Evolutionary conservation across 2,888 invertebrate species (phyloP).

Genomic region (Acanthosoma haemorrhoidale): DNA sequence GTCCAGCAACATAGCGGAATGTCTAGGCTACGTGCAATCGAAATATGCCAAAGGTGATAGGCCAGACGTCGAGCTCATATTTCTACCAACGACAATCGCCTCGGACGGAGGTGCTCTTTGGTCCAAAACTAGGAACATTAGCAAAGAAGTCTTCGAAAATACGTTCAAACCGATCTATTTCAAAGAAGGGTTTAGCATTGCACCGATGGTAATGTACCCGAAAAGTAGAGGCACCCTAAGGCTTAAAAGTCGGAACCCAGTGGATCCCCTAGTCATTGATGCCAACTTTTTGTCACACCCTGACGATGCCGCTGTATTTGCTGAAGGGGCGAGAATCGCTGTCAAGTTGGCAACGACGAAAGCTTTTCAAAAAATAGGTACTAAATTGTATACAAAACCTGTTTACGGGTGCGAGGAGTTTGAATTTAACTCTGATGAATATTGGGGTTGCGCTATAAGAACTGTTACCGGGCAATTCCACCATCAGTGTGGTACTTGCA

Average conservation of each 20-base stretch:
- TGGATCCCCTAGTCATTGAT: conserved; percentile 69
- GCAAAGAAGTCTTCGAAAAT: conserved; percentile 54
- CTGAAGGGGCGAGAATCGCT: conserved; percentile 55
- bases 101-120: conserved; percentile 46
- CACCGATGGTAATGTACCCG: conserved; percentile 68
- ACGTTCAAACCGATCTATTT: conserved; percentile 50
- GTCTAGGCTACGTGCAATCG: conserved; percentile 67
- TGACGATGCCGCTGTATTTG: conserved; percentile 62
- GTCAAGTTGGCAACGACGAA: conserved; percentile 53
- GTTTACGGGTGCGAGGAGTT: conserved; percentile 63
- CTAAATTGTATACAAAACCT: conserved; percentile 53
- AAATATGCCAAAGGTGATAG: conserved; percentile 53
- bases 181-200: conserved; percentile 61
- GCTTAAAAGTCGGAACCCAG: conserved; percentile 34
- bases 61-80: conserved; percentile 74
- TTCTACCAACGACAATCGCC: conserved; percentile 72
- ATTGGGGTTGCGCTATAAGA: conserved; percentile 69
- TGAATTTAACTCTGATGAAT: conserved; percentile 58
- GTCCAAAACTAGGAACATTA: conserved; percentile 47
- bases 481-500: conserved; percentile 52
- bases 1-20: conserved; percentile 55
- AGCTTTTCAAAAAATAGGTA: conserved; percentile 52
- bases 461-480: conserved; percentile 66
- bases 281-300: conserved; percentile 69
- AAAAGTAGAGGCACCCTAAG: conserved; percentile 63